Evolutionary conservation across 2,113 vertebrate genomes (phyloP), one percentile per base, ranked within the genome.

Genomic region (Halichoeres trimaculatus): DNA sequence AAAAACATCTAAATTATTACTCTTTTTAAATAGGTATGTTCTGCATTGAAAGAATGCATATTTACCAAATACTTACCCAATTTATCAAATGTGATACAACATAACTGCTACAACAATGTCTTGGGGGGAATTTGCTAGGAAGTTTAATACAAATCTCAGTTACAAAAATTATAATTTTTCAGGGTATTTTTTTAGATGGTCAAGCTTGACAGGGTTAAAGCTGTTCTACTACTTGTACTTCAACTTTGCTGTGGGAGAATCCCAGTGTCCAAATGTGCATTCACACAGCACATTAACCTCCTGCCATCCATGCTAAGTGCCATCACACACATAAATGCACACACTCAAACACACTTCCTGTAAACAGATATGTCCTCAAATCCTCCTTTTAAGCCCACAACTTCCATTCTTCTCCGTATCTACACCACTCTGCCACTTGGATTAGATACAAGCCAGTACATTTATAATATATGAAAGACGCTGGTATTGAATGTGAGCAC

Each of bases 331-430:
- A 63, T 11, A 19, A 16, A 8, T 14, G 34, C 38, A 71, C 34
- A 40, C 14, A 6, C 22, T 22, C 43, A 4, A 3, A 45, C 17
- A 30, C 51, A 35, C 53, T 48, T 59, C 58, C 48, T 54, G 23
- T 35, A 45, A 74, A 71, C 36, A 26, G 26, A 72, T 23, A 52
- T 38, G 24, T 30, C 41, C 64, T 74, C 19, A 70, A 62, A 61
- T 16, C 30, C 12, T 40, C 41, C 12, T 67, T 66, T 74, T 35
- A 70, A 52, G 19, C 38, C 24, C 19, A 57, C 50, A 23, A 17
- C 10, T 58, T 50, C 0, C 4, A 38, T 74, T 74, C 5, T 35
- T 36, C 51, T 78, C 14, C 23, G n/a, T 34, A 61, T 70, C 26
- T 26, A 22, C 16, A 20, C 30, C 58, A 34, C 65, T 40, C 54